phyloP scores from a whole-genome alignment of 1,140 invertebrate species.

The Stegodyphus mimosarum region DNA sequence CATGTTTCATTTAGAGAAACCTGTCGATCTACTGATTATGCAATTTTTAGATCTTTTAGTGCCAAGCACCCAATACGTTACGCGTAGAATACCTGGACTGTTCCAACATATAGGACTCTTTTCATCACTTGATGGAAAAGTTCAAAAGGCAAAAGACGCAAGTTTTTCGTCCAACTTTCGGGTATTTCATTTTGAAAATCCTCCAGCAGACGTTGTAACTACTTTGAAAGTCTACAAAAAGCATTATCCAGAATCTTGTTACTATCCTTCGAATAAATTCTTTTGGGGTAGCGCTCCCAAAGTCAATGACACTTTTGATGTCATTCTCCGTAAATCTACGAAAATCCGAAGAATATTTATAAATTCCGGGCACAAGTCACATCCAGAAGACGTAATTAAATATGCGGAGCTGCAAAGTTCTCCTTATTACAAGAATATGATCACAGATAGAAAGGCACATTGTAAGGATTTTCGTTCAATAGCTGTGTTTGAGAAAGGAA shows the following conservation, averaged over 20 bases:
- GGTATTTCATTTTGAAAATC: constrained; percentile 70
- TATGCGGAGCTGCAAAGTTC: constrained; percentile 22
- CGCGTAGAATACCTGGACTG: constrained; percentile 89
- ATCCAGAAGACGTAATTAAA: constrained; percentile 30
- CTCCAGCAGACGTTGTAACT: constrained; percentile 42
- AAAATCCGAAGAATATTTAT: constrained; percentile 27
- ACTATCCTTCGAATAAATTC: constrained; percentile 16
- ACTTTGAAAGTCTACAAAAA: constrained; percentile 33
- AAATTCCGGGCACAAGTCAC: constrained; percentile 15
- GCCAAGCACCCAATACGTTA: constrained; percentile 89
- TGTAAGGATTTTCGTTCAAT: constrained; percentile 25
- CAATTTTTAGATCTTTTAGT: constrained; percentile 72
- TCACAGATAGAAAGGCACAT: constrained; percentile 22
- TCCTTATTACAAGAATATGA: constrained; percentile 16
- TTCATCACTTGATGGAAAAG: constrained; percentile 94
- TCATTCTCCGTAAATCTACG: constrained; percentile 27
- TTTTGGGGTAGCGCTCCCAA: constrained; percentile 52
- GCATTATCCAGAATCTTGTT: constrained; percentile 47
- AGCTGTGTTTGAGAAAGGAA: constrained; percentile 41
- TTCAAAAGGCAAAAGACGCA: constrained; percentile 91
- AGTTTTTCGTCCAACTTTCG: constrained; percentile 87
- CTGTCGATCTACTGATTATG: constrained; percentile 95
- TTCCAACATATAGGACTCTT: constrained; percentile 96
- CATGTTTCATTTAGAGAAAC: constrained; percentile 95
- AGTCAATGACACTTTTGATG: constrained; percentile 54